A percentile compares a stretch with the other conserved stretches of the same genome.
phyloP scores from a whole-genome alignment of 2,113 vertebrate genomes.

The Arvicanthis niloticus region DNA sequence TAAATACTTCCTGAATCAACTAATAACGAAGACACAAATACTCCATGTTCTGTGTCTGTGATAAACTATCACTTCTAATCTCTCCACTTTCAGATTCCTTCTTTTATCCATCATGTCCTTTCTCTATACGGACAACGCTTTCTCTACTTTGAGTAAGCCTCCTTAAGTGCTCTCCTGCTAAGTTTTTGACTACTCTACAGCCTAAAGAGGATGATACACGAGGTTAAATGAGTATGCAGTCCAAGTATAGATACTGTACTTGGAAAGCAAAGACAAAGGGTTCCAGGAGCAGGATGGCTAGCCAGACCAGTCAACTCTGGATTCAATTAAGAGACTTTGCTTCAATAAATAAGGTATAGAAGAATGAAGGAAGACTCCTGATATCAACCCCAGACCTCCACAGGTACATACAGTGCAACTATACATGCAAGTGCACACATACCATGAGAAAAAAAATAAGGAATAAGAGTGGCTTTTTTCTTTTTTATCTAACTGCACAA shows the following conservation, averaged over 20 bases:
- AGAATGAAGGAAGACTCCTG: background rate
- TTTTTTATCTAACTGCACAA: background rate
- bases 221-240: background rate
- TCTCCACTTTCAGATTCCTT: background rate
- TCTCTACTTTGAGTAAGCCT: background rate
- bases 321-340: background rate
- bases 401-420: too few relatives aligned
- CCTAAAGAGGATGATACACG: background rate
- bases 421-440: background rate
- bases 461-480: background rate
- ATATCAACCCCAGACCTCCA: background rate
- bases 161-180: background rate
- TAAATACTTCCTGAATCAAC: background rate
- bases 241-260: background rate
- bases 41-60: background rate
- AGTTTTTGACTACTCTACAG: background rate
- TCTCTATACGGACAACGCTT: background rate
- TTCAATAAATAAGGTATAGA: background rate
- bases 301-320: background rate
- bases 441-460: fast-evolving
- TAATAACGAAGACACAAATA: background rate
- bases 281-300: background rate
- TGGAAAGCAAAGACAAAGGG: background rate
- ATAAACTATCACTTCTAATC: background rate
- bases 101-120: background rate